phyloP scores from a whole-genome alignment of 2,797 vertebrate species.

The Malacoctenus gilli region DNA sequence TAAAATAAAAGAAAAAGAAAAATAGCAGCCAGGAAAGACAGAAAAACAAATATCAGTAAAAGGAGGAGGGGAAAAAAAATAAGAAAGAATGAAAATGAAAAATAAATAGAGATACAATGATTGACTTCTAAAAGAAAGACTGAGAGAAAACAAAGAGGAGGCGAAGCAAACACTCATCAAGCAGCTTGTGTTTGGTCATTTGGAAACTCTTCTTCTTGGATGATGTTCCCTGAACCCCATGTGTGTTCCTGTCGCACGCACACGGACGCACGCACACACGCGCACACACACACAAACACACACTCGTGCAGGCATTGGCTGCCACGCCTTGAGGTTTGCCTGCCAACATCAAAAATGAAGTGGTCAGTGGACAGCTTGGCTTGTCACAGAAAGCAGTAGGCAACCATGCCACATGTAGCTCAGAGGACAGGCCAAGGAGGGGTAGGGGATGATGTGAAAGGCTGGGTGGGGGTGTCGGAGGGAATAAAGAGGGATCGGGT shows the following conservation, averaged over 20 bases:
- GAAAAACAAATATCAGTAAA: constrained; percentile 48
- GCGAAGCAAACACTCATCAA: constrained; percentile 63
- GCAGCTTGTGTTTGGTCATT: constrained; percentile 74
- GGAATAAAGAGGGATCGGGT: not conserved
- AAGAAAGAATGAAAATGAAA: constrained; percentile 45
- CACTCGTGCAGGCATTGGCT: constrained; percentile 18
- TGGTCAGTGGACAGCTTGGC: constrained; percentile 79
- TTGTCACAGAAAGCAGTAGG: constrained; percentile 75
- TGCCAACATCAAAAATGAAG: constrained; percentile 78
- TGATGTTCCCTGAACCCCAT: constrained; percentile 54
- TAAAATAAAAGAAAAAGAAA: constrained; percentile 29
- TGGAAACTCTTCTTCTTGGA: constrained; percentile 70
- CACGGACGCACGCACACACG: not conserved
- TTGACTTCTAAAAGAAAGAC: constrained; percentile 48
- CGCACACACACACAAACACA: not conserved
- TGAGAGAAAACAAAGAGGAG: constrained; percentile 61
- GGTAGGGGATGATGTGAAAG: constrained; percentile 7
- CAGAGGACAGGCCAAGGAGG: constrained; percentile 76
- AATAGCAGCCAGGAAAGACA: constrained; percentile 42
- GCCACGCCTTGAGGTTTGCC: constrained; percentile 36
- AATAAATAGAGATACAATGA: constrained; percentile 56
- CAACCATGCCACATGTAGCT: constrained; percentile 70
- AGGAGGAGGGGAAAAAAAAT: constrained; percentile 13
- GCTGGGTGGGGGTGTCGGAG: constrained; percentile 1
- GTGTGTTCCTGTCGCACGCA: constrained; percentile 20